Evolutionary conservation across 2,113 vertebrate genomes (phyloP), one percentile per base, ranked within the genome.

Genomic region (Melanostigma gelatinosum): DNA sequence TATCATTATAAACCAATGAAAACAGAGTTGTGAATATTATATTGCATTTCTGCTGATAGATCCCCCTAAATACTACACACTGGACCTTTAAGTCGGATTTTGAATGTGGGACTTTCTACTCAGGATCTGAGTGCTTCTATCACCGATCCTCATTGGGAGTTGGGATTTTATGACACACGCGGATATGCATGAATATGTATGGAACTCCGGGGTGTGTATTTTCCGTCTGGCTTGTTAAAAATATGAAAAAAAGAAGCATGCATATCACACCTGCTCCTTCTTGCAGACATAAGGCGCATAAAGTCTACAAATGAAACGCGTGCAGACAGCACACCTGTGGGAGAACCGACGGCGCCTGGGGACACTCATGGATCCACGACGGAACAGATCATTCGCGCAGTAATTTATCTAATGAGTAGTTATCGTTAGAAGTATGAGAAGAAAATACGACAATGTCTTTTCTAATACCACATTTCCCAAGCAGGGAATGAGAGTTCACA

Each of bases 151-250:
- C 40, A 42, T 42, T 10, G 40, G 40, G 2, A 13, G 42, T 13
- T 44, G 4, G 42, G 42, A 44, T 9, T 42, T 9, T 44, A 44
- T 44, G 11, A 38, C 38, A 9, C 38, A 38, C 38, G 8, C 8
- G 38, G 40, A 42, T 15, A 46, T 46, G 44, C 13, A 4, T 46
- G 3, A 15, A 13, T 15, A 46, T 46, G 13, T 46, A 15, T 46
- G 13, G 15, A 16, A 46, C 13, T 15, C 12, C 13, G 4, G 18
- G 18, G 18, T 50, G 48, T 50, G 16, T 50, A 50, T 50, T 50
- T 50, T 18, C 48, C 8, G 52, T 24, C 29, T 61, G 70, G 75
- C 32, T 62, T 80, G 72, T 83, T 38, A 27, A 77, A 22, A 76
- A n/a, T 55, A 46, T 15, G 16, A 40, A 15, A 7, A 32, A 36